A percentile compares a stretch with the other conserved stretches of the same genome.
Evolutionary conservation across 2,888 invertebrate species (phyloP).

Genomic region (Tenthredo distinguenda): DNA sequence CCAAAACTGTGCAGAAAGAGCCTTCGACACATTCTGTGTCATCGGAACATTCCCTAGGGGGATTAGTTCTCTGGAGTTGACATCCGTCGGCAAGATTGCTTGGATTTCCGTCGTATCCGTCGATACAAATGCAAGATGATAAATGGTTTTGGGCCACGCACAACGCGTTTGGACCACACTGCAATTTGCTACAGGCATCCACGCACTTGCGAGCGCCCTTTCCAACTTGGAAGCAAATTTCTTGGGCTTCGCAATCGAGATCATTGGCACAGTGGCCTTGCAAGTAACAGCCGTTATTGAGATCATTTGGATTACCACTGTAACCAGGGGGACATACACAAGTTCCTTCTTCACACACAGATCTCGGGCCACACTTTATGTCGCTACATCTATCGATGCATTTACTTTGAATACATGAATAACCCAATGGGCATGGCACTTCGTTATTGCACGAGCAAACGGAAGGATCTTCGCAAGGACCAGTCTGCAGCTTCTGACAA

Average conservation of each 20-base stretch:
- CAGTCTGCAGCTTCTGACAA: conserved; percentile 86
- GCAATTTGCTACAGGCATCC: conserved; percentile 92
- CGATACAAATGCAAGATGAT: conserved; percentile 91
- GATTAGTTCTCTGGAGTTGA: conserved; percentile 83
- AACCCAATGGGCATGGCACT: conserved; percentile 88
- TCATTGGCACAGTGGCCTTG: conserved; percentile 90
- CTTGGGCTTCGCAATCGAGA: conserved; percentile 89
- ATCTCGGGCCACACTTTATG: conserved; percentile 89
- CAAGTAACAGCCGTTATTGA: conserved; percentile 85
- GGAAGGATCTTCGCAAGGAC: conserved; percentile 85
- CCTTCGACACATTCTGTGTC: conserved; percentile 87
- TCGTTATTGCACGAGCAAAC: conserved; percentile 86
- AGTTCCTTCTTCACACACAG: conserved; percentile 88
- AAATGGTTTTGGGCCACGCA: conserved; percentile 92
- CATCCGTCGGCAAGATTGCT: conserved; percentile 90
- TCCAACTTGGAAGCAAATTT: conserved; percentile 93
- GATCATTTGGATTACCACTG: conserved; percentile 87
- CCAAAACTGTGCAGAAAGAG: conserved; percentile 83
- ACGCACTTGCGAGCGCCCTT: conserved; percentile 90
- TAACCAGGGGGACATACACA: conserved; percentile 91
- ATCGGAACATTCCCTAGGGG: conserved; percentile 82
- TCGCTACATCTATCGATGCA: conserved; percentile 89
- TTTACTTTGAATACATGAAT: conserved; percentile 85
- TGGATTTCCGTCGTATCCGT: conserved; percentile 91
- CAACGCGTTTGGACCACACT: conserved; percentile 94